Percentiles rank a stretch among this genome's conserved stretches.
Evolutionary conservation across 2,113 vertebrate genomes (phyloP).

Genomic region (Shinisaurus crocodilurus): DNA sequence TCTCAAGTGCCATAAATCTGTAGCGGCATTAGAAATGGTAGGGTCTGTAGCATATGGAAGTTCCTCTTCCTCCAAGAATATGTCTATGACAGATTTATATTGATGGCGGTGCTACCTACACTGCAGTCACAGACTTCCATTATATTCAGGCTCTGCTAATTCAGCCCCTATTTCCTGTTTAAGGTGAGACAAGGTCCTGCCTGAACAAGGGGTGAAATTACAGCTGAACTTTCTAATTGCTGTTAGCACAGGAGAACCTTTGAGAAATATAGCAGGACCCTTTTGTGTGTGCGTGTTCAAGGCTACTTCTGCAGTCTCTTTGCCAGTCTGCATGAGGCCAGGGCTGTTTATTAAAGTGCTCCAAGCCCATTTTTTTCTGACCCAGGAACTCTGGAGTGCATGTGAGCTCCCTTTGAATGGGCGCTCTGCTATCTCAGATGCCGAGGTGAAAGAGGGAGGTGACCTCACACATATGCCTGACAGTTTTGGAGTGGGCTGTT

Average conservation of each 20-base stretch:
- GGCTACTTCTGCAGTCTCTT: constrained; percentile 43
- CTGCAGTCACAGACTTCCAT: constrained; percentile 75
- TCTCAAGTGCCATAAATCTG: constrained; percentile 72
- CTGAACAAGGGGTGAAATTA: constrained; percentile 79
- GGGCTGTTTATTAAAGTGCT: not conserved
- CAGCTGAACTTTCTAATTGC: constrained; percentile 79
- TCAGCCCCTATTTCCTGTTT: constrained; percentile 80
- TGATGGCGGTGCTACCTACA: constrained; percentile 71
- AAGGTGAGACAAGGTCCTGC: constrained; percentile 75
- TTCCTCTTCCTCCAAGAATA: constrained; percentile 75
- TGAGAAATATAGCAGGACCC: constrained; percentile 64
- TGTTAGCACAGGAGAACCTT: constrained; percentile 71
- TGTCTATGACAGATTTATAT: constrained; percentile 82
- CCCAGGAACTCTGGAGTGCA: not conserved
- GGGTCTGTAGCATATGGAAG: constrained; percentile 68
- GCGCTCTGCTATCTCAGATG: not conserved
- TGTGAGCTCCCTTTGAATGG: not conserved
- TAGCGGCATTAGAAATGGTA: constrained; percentile 69
- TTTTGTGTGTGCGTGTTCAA: constrained; percentile 50
- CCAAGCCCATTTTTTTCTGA: not conserved
- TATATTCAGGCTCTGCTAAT: constrained; percentile 74
- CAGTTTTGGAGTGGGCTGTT: not conserved
- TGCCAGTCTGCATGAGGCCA: constrained; percentile 17
- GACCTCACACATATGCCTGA: not conserved
- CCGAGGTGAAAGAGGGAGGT: not conserved